Evolutionary conservation across 2,888 invertebrate species (phyloP), one percentile per base, ranked within the genome.

Genomic region (Apotomis turbidana): DNA sequence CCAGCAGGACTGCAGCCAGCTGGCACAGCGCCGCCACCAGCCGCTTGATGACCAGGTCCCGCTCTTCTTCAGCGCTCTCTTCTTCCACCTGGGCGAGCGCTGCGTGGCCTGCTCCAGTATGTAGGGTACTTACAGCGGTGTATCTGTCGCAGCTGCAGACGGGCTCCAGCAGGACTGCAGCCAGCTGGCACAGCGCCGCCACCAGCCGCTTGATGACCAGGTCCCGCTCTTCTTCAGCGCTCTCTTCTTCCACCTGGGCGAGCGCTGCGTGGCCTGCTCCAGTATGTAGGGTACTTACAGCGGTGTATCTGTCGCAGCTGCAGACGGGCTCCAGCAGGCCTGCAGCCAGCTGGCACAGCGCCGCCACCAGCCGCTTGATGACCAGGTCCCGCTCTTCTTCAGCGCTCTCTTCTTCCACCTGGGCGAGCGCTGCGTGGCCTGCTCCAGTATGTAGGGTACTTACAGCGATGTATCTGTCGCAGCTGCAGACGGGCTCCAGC

Each of bases 271-370:
- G 81, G 0, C 88, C 5, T 82, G 78, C n/a, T 85, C 84, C 52
- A 93, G 69, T 10, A 92, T 85, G 77, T 0, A 54, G 13, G 15
- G 10, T 5, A 67, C 87, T 79, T 49, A 91, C 91, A 68, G 77
- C 79, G 62, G 79, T 83, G 68, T 87, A 84, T 9, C 80, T 78
- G 8, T 78, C 73, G 69, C 85, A 85, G 0, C 83, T 74, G 1
- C 79, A 73, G 0, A 82, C 80, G 0, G 87, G 15, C 15, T 15
- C 15, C 15, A 15, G 15, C 15, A 15, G 15, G 15, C 0, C 15
- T 15, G 15, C 15, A 1, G 15, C 15, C 15, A 15, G 15, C 15
- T 15, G 15, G 1, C 15, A 15, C 15, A 15, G 15, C 15, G 15
- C 15, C 15, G 15, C 15, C 15, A 15, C 15, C 15, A 15, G 15